Conservation (phyloP, 2,113 vertebrate genomes). For the Tragelaphus strepsiceros region DNA sequence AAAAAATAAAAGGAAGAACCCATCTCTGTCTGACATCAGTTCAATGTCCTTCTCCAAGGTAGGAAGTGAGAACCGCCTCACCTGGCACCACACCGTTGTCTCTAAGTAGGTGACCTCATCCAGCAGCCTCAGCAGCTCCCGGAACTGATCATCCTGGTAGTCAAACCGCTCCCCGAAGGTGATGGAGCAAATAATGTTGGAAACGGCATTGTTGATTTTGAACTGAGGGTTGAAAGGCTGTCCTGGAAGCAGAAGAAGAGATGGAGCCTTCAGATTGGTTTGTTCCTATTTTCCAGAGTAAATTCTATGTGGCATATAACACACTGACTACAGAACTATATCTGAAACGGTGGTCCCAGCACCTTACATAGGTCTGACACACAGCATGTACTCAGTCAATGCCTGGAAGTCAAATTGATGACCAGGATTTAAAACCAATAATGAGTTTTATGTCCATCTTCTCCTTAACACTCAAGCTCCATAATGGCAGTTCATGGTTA, state of each 20-base stretch:
- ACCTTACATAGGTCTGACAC: background rate
- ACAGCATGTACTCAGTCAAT: background rate
- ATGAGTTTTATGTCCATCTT: background rate
- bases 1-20: background rate
- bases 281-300: background rate
- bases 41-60: background rate
- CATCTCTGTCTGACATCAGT: background rate
- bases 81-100: slow-evolving; percentile 70
- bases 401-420: background rate
- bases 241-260: slow-evolving; percentile 70
- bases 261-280: background rate
- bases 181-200: slow-evolving; percentile 88
- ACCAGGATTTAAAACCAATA: background rate
- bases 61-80: slow-evolving; percentile 47
- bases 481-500: background rate
- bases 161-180: slow-evolving; percentile 90
- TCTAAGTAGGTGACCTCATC: slow-evolving; percentile 76
- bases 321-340: background rate
- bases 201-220: slow-evolving; percentile 83
- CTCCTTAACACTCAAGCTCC: background rate
- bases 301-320: too few species aligned
- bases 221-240: slow-evolving; percentile 82
- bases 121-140: slow-evolving; percentile 82
- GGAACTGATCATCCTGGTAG: slow-evolving; percentile 84
- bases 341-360: background rate